Base-by-base conservation (phyloP, 2,797 vertebrate genomes). In the Alosa sapidissima region DNA sequence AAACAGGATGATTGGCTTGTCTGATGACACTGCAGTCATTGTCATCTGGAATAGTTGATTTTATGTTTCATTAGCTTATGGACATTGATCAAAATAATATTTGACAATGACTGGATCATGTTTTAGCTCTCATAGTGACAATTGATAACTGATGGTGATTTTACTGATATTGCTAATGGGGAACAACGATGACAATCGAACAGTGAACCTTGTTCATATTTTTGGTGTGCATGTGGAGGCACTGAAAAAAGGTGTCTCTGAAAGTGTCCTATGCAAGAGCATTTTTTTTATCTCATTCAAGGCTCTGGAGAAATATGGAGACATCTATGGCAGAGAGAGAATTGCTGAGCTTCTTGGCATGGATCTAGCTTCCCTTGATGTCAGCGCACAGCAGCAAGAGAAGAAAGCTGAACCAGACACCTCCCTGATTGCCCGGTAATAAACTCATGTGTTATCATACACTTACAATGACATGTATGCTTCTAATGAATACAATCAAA, bases 231-330 rank as follows among this genome's bases (percentile, higher is more conserved):
- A 10, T 21, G 55, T 58, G 19, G 55, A 19, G 55, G 13, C 55
- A 58, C 19, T 58, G 55, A 58, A 58, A 16, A 41, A 41, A 5
- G 16, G 7, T 62, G n/a, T n/a, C 21, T n/a, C 6, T 24, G 21
- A 24, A 62, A 24, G 58, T n/a, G 9, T 21, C 19, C 58, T 24
- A 0, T 68, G 16, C 86, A 58, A 84, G 19, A 1, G 0, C 51
- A 5, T 83, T 4, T 48, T 48, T 1, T 45, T 33, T n/a, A 1
- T 41, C 36, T 28, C 9, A 14, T 14, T 81, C 0, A 85, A 98
- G 97, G 97, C 98, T 65, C 89, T 99, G 89, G 97, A 98, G 28
- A 99, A 98, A 89, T 98, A 99, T 0, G 98, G 98, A 0, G 98
- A 98, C 94, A 98, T 99, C 92, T 99, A 98, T 0, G 97, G 98